Evolutionary conservation across 2,113 vertebrate genomes (phyloP).

Genomic region (Galemys pyrenaicus): DNA sequence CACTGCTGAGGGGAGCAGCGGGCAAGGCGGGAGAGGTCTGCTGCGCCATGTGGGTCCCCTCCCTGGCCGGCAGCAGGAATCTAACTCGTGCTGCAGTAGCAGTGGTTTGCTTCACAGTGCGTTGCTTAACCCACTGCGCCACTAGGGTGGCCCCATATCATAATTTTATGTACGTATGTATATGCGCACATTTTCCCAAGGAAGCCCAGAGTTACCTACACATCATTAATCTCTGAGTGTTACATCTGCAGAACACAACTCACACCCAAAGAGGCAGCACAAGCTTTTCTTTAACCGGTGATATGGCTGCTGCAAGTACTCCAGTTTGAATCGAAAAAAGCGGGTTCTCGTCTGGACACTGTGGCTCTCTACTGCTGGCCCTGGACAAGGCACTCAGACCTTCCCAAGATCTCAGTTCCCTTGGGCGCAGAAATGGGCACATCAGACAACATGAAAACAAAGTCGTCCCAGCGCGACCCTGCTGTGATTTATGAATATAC

Average conservation of each 20-base stretch:
- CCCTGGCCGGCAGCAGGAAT: too few relatives aligned
- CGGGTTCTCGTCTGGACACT: neutral
- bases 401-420: neutral
- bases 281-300: neutral
- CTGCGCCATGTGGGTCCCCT: too few relatives aligned
- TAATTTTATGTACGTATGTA: neutral
- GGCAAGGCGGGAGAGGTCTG: too few relatives aligned
- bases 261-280: neutral
- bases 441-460: accelerated
- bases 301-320: neutral
- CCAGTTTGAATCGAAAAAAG: neutral
- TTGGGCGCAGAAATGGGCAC: neutral
- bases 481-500: neutral
- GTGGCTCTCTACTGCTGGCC: neutral
- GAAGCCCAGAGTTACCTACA: neutral
- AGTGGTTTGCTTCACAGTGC: too few relatives aligned
- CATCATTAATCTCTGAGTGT: neutral
- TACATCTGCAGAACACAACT: neutral
- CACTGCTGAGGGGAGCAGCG: too few relatives aligned
- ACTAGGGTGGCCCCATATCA: too few relatives aligned
- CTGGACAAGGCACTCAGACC: neutral
- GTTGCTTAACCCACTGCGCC: too few relatives aligned
- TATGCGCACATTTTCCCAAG: neutral
- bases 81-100: too few relatives aligned
- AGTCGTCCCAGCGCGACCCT: neutral